Conservation (phyloP, 2,113 vertebrate genomes). For the Tichodroma muraria region DNA sequence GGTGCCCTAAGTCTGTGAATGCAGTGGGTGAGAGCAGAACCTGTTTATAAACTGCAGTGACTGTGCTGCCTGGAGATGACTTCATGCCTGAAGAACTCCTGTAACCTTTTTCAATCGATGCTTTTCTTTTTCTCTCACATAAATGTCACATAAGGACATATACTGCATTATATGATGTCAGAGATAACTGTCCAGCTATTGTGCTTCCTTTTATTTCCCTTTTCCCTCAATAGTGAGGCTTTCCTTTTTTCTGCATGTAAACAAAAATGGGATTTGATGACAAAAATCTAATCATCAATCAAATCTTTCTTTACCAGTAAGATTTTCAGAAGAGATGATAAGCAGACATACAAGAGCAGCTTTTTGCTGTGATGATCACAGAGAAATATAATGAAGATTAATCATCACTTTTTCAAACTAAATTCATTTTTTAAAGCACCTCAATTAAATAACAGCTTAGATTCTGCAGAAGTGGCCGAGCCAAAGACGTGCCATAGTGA, state of each 20-base stretch:
- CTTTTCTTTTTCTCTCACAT: neutral
- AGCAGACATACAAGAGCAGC: neutral
- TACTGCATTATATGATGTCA: neutral
- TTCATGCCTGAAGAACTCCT: constrained; percentile 26
- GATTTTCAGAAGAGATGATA: neutral
- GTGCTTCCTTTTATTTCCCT: neutral
- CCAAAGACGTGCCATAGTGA: neutral
- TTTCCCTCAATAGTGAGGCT: neutral
- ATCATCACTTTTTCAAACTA: neutral
- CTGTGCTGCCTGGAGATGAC: constrained; percentile 1
- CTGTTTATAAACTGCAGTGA: neutral
- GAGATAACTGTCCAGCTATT: neutral
- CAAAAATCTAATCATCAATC: neutral
- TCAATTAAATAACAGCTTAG: constrained; percentile 16
- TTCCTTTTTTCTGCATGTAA: neutral
- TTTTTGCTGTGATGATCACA: constrained; percentile 4
- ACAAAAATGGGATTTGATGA: neutral
- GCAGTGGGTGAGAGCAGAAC: neutral
- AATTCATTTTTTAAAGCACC: neutral
- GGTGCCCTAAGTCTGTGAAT: neutral
- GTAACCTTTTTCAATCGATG: neutral
- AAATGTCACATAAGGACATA: neutral
- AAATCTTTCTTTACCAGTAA: neutral
- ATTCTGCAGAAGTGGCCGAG: neutral
- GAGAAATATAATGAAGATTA: neutral